Evolutionary conservation across 2,797 vertebrate species (phyloP).

Genomic region (Stomatorhinus walkeri): DNA sequence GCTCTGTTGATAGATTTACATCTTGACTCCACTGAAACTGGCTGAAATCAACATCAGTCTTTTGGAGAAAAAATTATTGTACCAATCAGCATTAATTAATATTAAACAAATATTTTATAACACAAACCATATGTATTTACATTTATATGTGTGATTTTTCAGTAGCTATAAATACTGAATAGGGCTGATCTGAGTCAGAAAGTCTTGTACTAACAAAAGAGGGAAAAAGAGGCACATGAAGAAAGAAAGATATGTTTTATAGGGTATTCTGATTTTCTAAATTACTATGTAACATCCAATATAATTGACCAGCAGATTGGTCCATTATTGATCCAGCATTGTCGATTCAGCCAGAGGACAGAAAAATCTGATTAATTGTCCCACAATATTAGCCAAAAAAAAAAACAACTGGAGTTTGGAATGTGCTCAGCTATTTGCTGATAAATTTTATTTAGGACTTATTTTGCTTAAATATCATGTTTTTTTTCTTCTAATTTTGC

Average conservation of each 20-base stretch:
- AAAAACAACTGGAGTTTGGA: not conserved
- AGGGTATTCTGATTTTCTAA: not conserved
- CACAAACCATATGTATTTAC: not conserved
- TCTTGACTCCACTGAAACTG: constrained; percentile 63
- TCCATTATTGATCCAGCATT: not conserved
- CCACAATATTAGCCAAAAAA: not conserved
- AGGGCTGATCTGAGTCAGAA: not conserved
- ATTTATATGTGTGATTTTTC: not conserved
- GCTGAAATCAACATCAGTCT: constrained; percentile 71
- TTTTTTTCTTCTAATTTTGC: not conserved
- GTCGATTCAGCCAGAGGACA: not conserved
- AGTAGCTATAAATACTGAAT: not conserved
- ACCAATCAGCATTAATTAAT: not conserved
- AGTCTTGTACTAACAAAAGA: not conserved
- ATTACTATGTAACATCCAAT: not conserved
- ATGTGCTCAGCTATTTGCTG: not conserved
- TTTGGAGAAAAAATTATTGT: constrained; percentile 56
- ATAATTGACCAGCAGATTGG: not conserved
- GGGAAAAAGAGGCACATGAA: not conserved
- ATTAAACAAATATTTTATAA: not conserved
- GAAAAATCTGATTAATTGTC: not conserved
- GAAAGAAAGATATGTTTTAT: not conserved
- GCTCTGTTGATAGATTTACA: constrained; percentile 48
- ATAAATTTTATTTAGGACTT: not conserved
- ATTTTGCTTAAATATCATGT: not conserved